Evolutionary conservation across 35 echinoderm and acorn worm species (phyloP).

Genomic region (Ptychodera flava): DNA sequence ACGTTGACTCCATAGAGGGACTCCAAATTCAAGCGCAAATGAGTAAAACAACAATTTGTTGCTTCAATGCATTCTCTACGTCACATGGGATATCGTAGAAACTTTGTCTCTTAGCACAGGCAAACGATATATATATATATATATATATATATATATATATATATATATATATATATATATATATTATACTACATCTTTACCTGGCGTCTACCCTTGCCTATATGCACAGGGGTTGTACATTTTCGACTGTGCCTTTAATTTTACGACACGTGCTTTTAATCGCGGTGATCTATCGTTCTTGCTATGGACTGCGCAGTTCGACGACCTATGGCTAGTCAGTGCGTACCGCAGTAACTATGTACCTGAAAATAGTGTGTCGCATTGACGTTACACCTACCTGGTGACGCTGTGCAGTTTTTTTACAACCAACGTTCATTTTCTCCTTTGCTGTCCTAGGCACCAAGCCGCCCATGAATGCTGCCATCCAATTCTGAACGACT

Average conservation of each 20-base stretch:
- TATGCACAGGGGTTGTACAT: not conserved
- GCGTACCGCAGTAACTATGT: not conserved
- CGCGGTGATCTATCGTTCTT: too few relatives aligned
- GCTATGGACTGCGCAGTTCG: not conserved
- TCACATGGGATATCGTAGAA: not conserved
- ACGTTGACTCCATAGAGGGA: too few relatives aligned
- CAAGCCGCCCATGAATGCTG: too few relatives aligned
- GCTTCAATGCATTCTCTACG: not conserved
- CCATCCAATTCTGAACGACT: too few relatives aligned
- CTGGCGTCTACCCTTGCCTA: not conserved
- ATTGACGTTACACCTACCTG: not conserved
- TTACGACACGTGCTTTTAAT: too few relatives aligned
- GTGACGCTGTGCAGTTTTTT: not conserved
- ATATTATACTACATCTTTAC: too few relatives aligned
- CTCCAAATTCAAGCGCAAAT: too few relatives aligned
- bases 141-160: too few relatives aligned
- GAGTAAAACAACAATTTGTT: not conserved
- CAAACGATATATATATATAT: not conserved
- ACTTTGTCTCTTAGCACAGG: not conserved
- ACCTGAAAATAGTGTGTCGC: not conserved
- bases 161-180: too few relatives aligned
- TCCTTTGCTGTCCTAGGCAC: too few relatives aligned
- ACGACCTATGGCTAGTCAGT: not conserved
- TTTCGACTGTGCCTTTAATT: not conserved
- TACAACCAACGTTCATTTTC: too few relatives aligned